These are phyloP conservation scores for Imbricaverruca yamaguchii DNA, from an alignment of 2,888 invertebrate species.

Conservation along the genomic window DNA sequence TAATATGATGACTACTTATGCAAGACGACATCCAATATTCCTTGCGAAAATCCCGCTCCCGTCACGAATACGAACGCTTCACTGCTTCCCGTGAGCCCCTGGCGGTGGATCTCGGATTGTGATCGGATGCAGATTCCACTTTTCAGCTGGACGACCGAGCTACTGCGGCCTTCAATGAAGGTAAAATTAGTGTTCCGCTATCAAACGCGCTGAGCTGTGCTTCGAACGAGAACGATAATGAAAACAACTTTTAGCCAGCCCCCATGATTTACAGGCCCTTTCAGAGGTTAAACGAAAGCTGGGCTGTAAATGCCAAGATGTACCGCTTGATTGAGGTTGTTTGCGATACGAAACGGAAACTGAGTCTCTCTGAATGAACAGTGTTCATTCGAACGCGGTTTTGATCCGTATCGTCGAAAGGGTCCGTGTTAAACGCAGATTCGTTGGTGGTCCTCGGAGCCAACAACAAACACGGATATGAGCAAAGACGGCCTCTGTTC, in stretches of 20 bases:
- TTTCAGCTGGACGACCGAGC: no score
- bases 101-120: no score
- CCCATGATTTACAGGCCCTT: not conserved
- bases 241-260: not conserved
- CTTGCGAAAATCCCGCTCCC: no score
- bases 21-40: no score
- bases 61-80: no score
- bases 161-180: no score
- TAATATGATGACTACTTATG: no score
- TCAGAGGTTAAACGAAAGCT: not conserved
- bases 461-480: not conserved
- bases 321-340: not conserved
- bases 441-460: not conserved
- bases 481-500: no score
- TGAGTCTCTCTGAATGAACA: not conserved
- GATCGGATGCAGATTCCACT: no score
- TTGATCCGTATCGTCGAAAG: not conserved
- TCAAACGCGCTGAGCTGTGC: not conserved
- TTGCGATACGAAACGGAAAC: not conserved
- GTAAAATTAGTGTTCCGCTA: no score
- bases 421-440: not conserved
- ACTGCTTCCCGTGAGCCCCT: no score
- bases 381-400: not conserved
- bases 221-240: not conserved
- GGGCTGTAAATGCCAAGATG: not conserved